Percentiles rank a stretch among this genome's conserved stretches.
Evolutionary conservation across 1,140 invertebrate species (phyloP).

Genomic region (Hylyphantes graminicola): DNA sequence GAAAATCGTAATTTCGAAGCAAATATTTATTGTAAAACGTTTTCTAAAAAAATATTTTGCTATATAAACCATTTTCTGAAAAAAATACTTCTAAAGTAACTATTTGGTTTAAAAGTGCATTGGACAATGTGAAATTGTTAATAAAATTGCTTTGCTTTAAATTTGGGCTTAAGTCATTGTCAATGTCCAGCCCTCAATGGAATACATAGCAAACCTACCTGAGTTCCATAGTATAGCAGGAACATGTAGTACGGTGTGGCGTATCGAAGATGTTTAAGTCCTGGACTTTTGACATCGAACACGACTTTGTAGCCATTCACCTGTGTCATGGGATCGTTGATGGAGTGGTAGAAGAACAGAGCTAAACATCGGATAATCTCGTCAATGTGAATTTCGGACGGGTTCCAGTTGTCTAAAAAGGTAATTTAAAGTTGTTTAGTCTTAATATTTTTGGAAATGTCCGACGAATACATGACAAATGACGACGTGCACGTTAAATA

Average conservation of each 20-base stretch:
- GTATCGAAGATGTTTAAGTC: constrained; percentile 31
- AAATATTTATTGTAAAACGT: neutral
- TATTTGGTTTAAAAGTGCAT: neutral
- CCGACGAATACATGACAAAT: too few relatives aligned
- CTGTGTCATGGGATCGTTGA: constrained; percentile 39
- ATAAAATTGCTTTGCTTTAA: too few relatives aligned
- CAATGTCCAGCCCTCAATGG: too few relatives aligned
- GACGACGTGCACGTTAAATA: too few relatives aligned
- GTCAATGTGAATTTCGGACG: constrained; percentile 9
- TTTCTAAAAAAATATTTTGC: neutral
- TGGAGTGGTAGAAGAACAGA: constrained; percentile 41
- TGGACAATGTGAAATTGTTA: neutral
- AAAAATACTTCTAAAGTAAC: neutral
- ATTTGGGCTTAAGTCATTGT: too few relatives aligned
- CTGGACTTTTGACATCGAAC: constrained; percentile 28
- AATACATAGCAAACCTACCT: constrained; percentile 2
- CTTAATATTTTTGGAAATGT: too few relatives aligned
- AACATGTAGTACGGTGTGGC: constrained; percentile 14
- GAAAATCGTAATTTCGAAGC: too few relatives aligned
- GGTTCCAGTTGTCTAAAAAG: constrained; percentile 45
- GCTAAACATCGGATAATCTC: constrained; percentile 1
- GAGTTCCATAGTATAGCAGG: constrained; percentile 42
- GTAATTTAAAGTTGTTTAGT: too few relatives aligned
- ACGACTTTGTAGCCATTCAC: constrained; percentile 53
- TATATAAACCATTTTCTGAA: neutral